Conservation (phyloP, 1,140 invertebrate genomes). For the Bombus pyrosoma region DNA sequence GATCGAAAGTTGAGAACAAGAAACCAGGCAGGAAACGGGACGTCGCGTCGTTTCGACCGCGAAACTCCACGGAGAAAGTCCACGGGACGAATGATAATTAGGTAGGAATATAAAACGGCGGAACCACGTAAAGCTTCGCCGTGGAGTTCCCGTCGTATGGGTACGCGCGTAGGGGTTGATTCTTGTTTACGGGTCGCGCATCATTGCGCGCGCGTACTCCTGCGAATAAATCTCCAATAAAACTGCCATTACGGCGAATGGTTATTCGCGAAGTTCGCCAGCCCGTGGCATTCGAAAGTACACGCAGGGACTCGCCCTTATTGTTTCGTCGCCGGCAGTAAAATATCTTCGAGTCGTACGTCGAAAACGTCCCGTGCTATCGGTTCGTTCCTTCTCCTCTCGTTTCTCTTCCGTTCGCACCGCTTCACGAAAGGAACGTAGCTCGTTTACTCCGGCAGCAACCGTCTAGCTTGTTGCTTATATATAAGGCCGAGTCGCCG, state of each 20-base stretch:
- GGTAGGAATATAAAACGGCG: slow-evolving; percentile 55
- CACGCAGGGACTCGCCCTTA: slow-evolving; percentile 61
- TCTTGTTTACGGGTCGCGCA: slow-evolving; percentile 76
- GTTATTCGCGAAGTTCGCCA: slow-evolving; percentile 71
- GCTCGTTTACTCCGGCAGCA: background rate
- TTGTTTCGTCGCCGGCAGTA: slow-evolving; percentile 64
- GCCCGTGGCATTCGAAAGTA: slow-evolving; percentile 59
- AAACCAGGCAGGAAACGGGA: slow-evolving; percentile 13
- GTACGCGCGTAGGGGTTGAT: slow-evolving; percentile 25
- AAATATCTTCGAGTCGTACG: slow-evolving; percentile 53
- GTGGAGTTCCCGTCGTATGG: background rate
- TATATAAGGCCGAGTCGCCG: background rate
- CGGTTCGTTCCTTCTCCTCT: background rate
- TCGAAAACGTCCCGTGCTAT: slow-evolving; percentile 1
- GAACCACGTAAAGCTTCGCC: slow-evolving; percentile 34
- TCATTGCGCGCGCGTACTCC: slow-evolving; percentile 70
- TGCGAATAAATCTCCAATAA: slow-evolving; percentile 75
- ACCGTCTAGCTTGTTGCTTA: slow-evolving; percentile 18
- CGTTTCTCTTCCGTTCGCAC: slow-evolving; percentile 16
- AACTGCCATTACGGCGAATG: slow-evolving; percentile 74
- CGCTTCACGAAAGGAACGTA: background rate
- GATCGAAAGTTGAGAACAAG: background rate
- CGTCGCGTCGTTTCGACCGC: slow-evolving; percentile 27
- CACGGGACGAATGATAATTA: slow-evolving; percentile 58
- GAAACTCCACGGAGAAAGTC: slow-evolving; percentile 25